phyloP scores from a whole-genome alignment of 2,888 invertebrate genomes.

The Sphaerophoria taeniata region DNA sequence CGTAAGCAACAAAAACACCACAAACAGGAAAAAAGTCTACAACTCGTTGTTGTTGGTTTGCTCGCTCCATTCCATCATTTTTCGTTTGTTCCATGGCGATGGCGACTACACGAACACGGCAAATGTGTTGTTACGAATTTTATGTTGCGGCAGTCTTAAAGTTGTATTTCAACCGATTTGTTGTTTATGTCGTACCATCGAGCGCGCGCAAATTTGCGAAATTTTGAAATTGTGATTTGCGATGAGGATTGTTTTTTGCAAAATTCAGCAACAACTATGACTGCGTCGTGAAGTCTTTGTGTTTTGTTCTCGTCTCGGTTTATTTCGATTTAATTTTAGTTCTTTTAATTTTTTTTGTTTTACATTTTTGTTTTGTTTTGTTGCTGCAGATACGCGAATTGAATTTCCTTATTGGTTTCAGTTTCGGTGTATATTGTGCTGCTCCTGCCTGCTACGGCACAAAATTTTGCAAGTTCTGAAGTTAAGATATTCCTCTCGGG shows the following conservation, averaged over 20 bases:
- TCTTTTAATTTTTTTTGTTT: constrained; percentile 36
- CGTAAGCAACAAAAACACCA: constrained; percentile 44
- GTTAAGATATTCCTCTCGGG: constrained; percentile 37
- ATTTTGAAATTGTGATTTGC: constrained; percentile 4
- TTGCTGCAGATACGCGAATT: constrained; percentile 55
- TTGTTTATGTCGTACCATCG: constrained; percentile 2
- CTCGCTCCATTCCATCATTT: not conserved
- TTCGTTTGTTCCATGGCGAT: not conserved
- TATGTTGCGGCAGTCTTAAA: constrained; percentile 70
- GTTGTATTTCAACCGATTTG: constrained; percentile 63
- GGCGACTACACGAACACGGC: constrained; percentile 17
- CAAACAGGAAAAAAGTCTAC: constrained; percentile 22
- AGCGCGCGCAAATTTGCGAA: constrained; percentile 64
- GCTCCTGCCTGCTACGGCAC: not conserved
- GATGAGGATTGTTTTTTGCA: constrained; percentile 30
- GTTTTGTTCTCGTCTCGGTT: constrained; percentile 13
- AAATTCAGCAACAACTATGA: constrained; percentile 2
- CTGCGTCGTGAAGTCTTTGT: constrained; percentile 15
- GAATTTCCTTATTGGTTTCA: constrained; percentile 68
- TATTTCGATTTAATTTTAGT: constrained; percentile 41
- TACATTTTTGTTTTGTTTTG: constrained; percentile 26
- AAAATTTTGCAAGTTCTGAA: constrained; percentile 11
- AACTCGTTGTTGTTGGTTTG: constrained; percentile 35
- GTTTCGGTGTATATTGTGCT: not conserved
- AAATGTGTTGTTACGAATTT: constrained; percentile 57